phyloP scores from a whole-genome alignment of 2,113 vertebrate genomes.

The Forbesichthys agassizii region DNA sequence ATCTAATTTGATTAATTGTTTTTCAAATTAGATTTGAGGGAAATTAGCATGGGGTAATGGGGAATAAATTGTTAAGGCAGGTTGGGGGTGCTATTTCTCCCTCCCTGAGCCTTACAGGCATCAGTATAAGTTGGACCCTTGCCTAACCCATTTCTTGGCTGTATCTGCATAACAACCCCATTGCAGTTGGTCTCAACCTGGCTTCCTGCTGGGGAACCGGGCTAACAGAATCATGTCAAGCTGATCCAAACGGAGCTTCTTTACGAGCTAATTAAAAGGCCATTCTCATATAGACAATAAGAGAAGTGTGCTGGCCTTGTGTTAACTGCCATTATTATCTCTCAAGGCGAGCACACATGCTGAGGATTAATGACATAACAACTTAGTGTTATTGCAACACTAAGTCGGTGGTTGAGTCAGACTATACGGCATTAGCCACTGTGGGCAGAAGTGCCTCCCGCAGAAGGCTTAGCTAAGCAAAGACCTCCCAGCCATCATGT shows the following conservation, averaged over 20 bases:
- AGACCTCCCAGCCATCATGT: slow-evolving; percentile 31
- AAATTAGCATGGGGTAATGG: no score
- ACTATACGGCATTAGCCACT: slow-evolving; percentile 49
- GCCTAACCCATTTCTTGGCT: no score
- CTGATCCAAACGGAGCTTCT: slow-evolving; percentile 53
- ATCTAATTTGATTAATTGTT: no score
- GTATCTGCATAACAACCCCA: no score
- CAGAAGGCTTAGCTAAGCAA: background rate
- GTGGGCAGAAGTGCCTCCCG: slow-evolving; percentile 22
- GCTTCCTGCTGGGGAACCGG: background rate
- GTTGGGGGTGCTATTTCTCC: no score
- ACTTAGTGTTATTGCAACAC: slow-evolving; percentile 2
- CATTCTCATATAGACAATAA: slow-evolving; percentile 45
- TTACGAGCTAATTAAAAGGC: slow-evolving; percentile 63
- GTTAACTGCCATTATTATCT: slow-evolving; percentile 32
- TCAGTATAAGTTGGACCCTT: no score
- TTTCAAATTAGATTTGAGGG: no score
- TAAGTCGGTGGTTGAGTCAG: slow-evolving; percentile 20
- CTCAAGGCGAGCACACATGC: slow-evolving; percentile 23
- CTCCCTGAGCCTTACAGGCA: no score
- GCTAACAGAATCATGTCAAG: slow-evolving; percentile 41
- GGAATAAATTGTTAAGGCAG: no score
- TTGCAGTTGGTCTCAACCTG: no score
- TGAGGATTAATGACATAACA: slow-evolving; percentile 37
- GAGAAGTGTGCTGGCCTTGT: slow-evolving; percentile 43